Percentiles rank a stretch among this genome's conserved stretches.
These are phyloP conservation scores for Zelleria hepariella DNA, from an alignment of 2,888 invertebrate genomes.

Conservation along the genomic window DNA sequence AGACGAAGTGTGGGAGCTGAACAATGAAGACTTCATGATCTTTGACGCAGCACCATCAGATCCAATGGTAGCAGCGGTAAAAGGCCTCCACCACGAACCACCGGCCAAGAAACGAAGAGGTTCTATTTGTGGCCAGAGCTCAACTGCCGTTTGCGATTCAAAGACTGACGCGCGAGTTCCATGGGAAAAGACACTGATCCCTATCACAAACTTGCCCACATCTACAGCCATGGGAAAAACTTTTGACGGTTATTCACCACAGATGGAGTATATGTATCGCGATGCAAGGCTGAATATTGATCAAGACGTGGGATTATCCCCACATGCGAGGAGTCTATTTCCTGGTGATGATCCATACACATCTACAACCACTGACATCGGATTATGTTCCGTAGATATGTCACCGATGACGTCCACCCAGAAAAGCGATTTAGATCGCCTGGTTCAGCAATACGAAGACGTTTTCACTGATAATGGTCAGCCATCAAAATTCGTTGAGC, in stretches of 20 bases:
- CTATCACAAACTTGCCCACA: not conserved
- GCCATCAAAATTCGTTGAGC: conserved; percentile 1
- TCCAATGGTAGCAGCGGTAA: too few relatives aligned
- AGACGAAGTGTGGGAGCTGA: not conserved
- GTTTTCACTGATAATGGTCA: not conserved
- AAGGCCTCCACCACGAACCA: not conserved
- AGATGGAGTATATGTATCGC: not conserved
- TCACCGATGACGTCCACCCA: not conserved
- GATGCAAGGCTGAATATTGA: not conserved
- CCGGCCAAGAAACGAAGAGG: conserved; percentile 8
- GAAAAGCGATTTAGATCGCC: not conserved
- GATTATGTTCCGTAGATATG: not conserved
- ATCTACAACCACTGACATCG: not conserved
- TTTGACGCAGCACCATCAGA: not conserved
- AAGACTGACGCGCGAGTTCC: not conserved
- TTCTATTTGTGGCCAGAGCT: not conserved
- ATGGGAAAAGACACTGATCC: not conserved
- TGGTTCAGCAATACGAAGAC: not conserved
- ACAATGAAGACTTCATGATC: not conserved
- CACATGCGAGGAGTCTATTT: not conserved
- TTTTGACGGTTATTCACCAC: conserved; percentile 4
- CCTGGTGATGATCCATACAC: too few relatives aligned
- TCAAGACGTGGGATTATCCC: not conserved
- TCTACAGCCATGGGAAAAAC: not conserved
- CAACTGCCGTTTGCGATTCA: not conserved